phyloP scores from a whole-genome alignment of 2,113 vertebrate genomes.

The Reinhardtius hippoglossoides region DNA sequence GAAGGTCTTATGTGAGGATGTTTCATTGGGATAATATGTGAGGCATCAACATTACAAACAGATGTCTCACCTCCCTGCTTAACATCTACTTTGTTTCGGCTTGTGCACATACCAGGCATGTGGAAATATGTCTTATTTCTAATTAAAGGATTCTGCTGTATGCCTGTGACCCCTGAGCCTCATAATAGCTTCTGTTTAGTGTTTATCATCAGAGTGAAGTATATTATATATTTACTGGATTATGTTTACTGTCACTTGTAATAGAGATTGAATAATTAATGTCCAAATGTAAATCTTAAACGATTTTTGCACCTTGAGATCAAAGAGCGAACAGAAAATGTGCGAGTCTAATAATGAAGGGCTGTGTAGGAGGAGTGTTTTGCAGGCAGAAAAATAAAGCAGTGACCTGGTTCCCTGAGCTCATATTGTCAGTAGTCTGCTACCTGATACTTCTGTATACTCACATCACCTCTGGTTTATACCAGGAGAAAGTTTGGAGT shows the following conservation, averaged over 20 bases:
- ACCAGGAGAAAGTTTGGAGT: no score
- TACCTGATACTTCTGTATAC: constrained; percentile 34
- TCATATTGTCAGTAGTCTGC: constrained; percentile 12
- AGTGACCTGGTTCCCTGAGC: constrained; percentile 50
- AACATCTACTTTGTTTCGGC: neutral
- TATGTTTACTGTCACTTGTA: neutral
- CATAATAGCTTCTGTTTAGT: neutral
- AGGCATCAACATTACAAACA: constrained; percentile 2
- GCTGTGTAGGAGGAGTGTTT: constrained; percentile 27
- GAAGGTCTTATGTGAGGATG: constrained; percentile 15
- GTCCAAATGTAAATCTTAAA: neutral
- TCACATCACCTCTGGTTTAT: neutral
- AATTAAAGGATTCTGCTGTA: constrained; percentile 8
- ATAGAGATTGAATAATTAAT: neutral
- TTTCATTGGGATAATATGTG: constrained; percentile 5
- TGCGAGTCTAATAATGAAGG: neutral
- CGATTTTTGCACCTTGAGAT: neutral
- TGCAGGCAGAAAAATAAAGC: constrained; percentile 26
- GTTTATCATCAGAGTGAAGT: neutral
- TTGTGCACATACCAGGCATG: neutral
- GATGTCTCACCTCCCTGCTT: constrained; percentile 6
- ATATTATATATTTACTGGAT: neutral
- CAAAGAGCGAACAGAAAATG: neutral
- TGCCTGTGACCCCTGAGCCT: neutral
- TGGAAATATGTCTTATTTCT: constrained; percentile 2